Percentiles rank a stretch among this genome's conserved stretches.
These are phyloP conservation scores for Penaeus chinensis DNA, from an alignment of 1,140 invertebrate species.

Conservation along the genomic window DNA sequence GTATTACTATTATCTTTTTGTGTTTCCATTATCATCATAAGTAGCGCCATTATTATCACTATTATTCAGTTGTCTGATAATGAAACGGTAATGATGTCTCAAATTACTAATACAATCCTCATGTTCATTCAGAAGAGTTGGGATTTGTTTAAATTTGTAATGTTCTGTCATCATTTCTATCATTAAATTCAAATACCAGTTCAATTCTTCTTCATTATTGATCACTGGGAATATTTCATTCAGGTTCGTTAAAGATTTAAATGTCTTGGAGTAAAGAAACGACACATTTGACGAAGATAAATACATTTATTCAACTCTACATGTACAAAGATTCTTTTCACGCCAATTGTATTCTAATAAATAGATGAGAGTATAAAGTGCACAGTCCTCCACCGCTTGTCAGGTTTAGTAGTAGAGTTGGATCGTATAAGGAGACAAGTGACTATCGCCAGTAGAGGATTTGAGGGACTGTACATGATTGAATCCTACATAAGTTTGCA, in stretches of 20 bases:
- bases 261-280: neutral
- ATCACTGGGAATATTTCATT: too few relatives aligned
- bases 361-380: slow-evolving; percentile 49
- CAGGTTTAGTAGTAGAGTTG: slow-evolving; percentile 35
- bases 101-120: too few relatives aligned
- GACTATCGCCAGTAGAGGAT: slow-evolving; percentile 58
- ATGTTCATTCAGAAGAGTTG: too few relatives aligned
- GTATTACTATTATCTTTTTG: too few relatives aligned
- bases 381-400: slow-evolving; percentile 58
- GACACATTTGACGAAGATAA: slow-evolving; percentile 51
- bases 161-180: too few relatives aligned
- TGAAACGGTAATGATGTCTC: too few relatives aligned
- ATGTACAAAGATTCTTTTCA: slow-evolving; percentile 58
- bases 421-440: slow-evolving; percentile 53
- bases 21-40: neutral
- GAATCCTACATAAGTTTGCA: slow-evolving; percentile 52
- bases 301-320: slow-evolving; percentile 62
- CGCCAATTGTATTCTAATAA: slow-evolving; percentile 58
- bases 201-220: too few relatives aligned
- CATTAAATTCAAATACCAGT: too few relatives aligned
- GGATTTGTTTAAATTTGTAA: too few relatives aligned
- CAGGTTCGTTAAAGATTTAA: too few relatives aligned
- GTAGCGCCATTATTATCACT: neutral
- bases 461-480: slow-evolving; percentile 43
- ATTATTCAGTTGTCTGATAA: neutral